phyloP scores from a whole-genome alignment of 2,888 invertebrate genomes.

The Onthophagus sagittarius region DNA sequence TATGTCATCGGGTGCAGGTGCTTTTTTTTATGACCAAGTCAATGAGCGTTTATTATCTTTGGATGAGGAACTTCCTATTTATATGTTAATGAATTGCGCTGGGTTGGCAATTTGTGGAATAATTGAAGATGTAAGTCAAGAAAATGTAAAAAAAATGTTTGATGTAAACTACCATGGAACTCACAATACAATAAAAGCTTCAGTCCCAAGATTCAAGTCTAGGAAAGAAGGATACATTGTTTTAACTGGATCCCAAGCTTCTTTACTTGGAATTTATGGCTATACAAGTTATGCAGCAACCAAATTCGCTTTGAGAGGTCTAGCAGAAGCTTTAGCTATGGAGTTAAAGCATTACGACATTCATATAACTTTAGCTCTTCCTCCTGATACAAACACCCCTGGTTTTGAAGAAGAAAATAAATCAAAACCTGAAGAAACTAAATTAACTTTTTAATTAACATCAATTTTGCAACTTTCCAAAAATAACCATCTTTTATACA shows the following conservation, averaged over 20 bases:
- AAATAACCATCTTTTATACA: too few relatives aligned
- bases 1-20: too few relatives aligned
- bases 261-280: constrained; percentile 84
- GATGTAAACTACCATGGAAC: constrained; percentile 87
- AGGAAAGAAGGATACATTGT: constrained; percentile 77
- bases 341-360: constrained; percentile 83
- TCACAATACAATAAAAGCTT: constrained; percentile 75
- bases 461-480: too few relatives aligned
- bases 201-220: constrained; percentile 77
- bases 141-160: constrained; percentile 70
- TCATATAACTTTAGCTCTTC: constrained; percentile 78
- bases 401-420: constrained; percentile 86
- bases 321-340: constrained; percentile 94
- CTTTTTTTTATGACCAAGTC: constrained; percentile 53
- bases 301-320: constrained; percentile 92
- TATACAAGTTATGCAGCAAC: constrained; percentile 87
- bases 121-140: constrained; percentile 71
- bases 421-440: constrained; percentile 84
- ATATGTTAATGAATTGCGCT: constrained; percentile 91
- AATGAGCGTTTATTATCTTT: constrained; percentile 35
- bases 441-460: too few relatives aligned
- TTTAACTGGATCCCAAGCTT: constrained; percentile 86
- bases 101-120: constrained; percentile 79
- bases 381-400: constrained; percentile 97
- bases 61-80: constrained; percentile 64